Conservation (phyloP, 1,140 invertebrate species). For the Lepidurus arcticus region DNA sequence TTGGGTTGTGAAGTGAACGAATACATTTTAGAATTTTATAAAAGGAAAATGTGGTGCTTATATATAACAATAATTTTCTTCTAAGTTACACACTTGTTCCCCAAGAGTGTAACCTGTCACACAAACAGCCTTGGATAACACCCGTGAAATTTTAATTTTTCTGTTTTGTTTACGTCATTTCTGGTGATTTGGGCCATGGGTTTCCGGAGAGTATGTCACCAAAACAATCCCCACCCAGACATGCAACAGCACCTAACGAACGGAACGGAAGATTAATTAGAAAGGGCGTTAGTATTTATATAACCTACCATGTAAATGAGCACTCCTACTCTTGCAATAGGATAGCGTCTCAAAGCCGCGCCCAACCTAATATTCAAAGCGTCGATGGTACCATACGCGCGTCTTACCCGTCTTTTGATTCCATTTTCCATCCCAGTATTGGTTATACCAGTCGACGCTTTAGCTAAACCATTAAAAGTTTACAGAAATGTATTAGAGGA, state of each 20-base stretch:
- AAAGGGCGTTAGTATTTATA: conserved; percentile 33
- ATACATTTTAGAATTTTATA: neutral
- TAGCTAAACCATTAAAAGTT: conserved; percentile 45
- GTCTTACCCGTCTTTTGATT: conserved; percentile 68
- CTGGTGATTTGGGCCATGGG: conserved; percentile 45
- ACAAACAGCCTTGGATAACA: neutral
- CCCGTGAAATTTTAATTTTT: neutral
- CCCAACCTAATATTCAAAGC: conserved; percentile 68
- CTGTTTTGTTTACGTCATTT: neutral
- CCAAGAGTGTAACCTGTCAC: neutral
- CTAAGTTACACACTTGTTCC: neutral
- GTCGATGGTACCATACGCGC: conserved; percentile 70
- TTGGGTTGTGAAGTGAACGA: neutral
- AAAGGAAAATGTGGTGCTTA: neutral
- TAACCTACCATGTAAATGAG: conserved; percentile 62
- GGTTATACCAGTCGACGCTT: conserved; percentile 57
- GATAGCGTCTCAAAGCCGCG: conserved; percentile 71
- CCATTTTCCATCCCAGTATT: conserved; percentile 65
- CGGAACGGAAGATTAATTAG: conserved; percentile 39
- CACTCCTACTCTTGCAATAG: conserved; percentile 69
- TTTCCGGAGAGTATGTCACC: conserved; percentile 61
- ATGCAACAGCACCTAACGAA: conserved; percentile 56
- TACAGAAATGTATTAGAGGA: neutral
- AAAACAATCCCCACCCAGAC: conserved; percentile 65
- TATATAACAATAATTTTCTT: neutral